phyloP scores from a whole-genome alignment of 1,140 invertebrate genomes.

The Aricia agestis region DNA sequence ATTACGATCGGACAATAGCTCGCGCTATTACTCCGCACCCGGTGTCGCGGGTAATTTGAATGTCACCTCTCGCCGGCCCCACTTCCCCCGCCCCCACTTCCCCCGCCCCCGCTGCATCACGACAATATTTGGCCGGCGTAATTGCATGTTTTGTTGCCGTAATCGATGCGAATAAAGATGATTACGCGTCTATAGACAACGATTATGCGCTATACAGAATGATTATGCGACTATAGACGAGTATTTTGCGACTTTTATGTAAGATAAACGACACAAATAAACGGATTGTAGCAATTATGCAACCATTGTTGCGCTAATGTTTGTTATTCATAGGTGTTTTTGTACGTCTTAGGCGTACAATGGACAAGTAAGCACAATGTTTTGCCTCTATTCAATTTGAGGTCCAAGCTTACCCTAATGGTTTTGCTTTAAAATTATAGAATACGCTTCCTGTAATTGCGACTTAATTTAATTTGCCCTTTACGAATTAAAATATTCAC shows the following conservation, averaged over 20 bases:
- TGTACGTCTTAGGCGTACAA: neutral
- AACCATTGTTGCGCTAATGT: neutral
- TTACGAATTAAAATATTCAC: too few relatives aligned
- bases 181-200: slow-evolving; percentile 14
- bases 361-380: neutral
- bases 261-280: neutral
- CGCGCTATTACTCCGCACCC: slow-evolving; percentile 68
- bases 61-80: slow-evolving; percentile 47
- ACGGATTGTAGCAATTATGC: neutral
- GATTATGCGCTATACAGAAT: slow-evolving; percentile 17
- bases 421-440: neutral
- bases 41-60: slow-evolving; percentile 69
- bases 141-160: slow-evolving; percentile 35
- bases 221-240: slow-evolving; percentile 9
- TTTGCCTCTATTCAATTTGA: neutral
- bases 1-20: slow-evolving; percentile 73
- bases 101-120: slow-evolving; percentile 39
- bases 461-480: too few relatives aligned
- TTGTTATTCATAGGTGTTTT: neutral
- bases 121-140: slow-evolving; percentile 22
- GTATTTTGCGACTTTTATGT: neutral
- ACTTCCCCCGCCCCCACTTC: neutral
- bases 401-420: neutral
- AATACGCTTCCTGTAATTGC: neutral
- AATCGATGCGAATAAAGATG: slow-evolving; percentile 28